Conservation (phyloP, 2,888 invertebrate genomes). For the Sepiola atlantica region DNA sequence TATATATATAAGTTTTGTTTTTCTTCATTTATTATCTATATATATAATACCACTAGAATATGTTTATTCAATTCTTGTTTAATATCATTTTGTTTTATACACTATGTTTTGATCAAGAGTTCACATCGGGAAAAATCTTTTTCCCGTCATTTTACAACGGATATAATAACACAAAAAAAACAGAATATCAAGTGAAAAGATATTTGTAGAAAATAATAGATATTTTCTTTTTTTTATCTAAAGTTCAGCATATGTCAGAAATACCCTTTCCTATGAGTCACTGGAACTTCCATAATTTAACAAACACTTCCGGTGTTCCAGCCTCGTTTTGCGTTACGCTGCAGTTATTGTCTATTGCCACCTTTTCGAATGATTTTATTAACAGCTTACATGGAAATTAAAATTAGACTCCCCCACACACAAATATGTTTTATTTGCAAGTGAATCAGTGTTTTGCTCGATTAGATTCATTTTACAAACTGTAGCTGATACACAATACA, state of each 20-base stretch:
- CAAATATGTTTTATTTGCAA: too few species aligned
- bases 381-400: not conserved
- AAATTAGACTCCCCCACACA: too few species aligned
- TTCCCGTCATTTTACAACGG: not conserved
- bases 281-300: not conserved
- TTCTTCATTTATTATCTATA: too few species aligned
- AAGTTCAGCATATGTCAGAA: slow-evolving; percentile 11
- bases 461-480: too few species aligned
- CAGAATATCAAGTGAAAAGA: not conserved
- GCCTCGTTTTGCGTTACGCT: not conserved
- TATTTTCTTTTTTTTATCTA: too few species aligned
- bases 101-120: too few species aligned
- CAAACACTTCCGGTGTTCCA: not conserved
- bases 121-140: not conserved
- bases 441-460: too few species aligned
- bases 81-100: too few species aligned
- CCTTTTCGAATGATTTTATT: not conserved
- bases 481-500: too few species aligned
- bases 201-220: not conserved
- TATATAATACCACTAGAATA: too few species aligned
- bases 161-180: not conserved
- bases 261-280: not conserved
- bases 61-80: too few species aligned
- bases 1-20: too few species aligned
- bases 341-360: not conserved